Evolutionary conservation across 2,113 vertebrate genomes (phyloP), one percentile per base, ranked within the genome.

Genomic region (Strix aluco): DNA sequence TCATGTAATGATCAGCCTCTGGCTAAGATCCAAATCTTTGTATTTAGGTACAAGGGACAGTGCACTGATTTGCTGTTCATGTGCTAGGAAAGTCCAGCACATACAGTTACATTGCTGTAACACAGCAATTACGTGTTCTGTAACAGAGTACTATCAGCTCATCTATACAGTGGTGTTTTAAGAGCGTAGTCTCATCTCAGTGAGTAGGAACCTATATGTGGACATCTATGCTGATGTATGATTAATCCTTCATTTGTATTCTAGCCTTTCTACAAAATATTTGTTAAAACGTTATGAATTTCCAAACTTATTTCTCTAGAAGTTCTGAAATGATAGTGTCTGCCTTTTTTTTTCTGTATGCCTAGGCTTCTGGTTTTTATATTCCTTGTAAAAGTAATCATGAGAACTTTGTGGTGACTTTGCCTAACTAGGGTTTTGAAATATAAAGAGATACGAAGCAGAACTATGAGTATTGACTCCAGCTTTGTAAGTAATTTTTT

Each of bases 381-480:
- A 30, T 52, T 93, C 23, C 62, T 52, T 80, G 13, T 57, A 78
- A 73, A 91, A 95, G 30, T 44, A 72, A 55, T 75, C 21, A 23
- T 66, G 78, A 90, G 75, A 92, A 90, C 20, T 90, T 84, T n/a
- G 44, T 91, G 44, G 21, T 87, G 79, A 27, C 9, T 80, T 49
- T 87, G 16, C 72, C 20, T 90, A 58, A 92, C 36, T 49, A n/a
- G 46, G 15, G 8, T 94, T 95, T 62, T 92, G 67, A 96, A 94
- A 93, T 74, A 78, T 4, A n/a, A 67, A 66, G 61, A 72, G 21
- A 16, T 69, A 66, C 57, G 44, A 96, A 91, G 79, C 55, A 67
- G 92, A 87, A 89, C 61, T 73, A 23, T 4, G 36, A 55, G 62
- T 96, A 59, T 51, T 67, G n/a, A 70, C 51, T 74, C 67, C 65